Evolutionary conservation across 2,113 vertebrate genomes (phyloP).

Genomic region (Danionella cerebrum): DNA sequence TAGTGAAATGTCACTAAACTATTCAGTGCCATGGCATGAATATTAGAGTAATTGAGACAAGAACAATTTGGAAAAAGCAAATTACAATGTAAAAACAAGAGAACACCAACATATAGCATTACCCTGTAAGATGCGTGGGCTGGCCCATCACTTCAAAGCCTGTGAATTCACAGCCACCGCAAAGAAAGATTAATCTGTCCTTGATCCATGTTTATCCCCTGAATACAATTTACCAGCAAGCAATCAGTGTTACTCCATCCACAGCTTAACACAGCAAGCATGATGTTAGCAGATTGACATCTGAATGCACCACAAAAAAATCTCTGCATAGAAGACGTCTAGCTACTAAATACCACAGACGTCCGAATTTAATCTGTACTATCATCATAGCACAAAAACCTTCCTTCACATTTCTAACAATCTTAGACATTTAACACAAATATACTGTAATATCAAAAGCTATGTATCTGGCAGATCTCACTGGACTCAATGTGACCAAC

Average conservation of each 20-base stretch:
- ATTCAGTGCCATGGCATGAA: neutral
- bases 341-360: too few species aligned
- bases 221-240: constrained; percentile 20
- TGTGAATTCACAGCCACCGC: constrained; percentile 12
- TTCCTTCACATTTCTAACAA: constrained; percentile 24
- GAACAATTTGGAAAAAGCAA: neutral
- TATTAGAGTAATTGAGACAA: neutral
- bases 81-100: neutral
- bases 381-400: too few species aligned
- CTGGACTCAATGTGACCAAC: constrained; percentile 9
- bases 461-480: constrained; percentile 19
- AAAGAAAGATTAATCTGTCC: constrained; percentile 52
- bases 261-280: constrained; percentile 32
- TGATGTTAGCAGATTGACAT: constrained; percentile 26
- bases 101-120: neutral
- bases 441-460: constrained; percentile 32
- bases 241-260: constrained; percentile 1
- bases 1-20: neutral
- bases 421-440: constrained; percentile 38
- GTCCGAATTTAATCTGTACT: too few species aligned
- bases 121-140: neutral
- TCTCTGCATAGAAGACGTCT: too few species aligned
- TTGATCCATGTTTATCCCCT: constrained; percentile 48
- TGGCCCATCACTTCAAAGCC: neutral
- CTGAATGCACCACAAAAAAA: too few species aligned